Evolutionary conservation across 2,113 vertebrate genomes (phyloP).

Genomic region (Salvelinus alpinus): DNA sequence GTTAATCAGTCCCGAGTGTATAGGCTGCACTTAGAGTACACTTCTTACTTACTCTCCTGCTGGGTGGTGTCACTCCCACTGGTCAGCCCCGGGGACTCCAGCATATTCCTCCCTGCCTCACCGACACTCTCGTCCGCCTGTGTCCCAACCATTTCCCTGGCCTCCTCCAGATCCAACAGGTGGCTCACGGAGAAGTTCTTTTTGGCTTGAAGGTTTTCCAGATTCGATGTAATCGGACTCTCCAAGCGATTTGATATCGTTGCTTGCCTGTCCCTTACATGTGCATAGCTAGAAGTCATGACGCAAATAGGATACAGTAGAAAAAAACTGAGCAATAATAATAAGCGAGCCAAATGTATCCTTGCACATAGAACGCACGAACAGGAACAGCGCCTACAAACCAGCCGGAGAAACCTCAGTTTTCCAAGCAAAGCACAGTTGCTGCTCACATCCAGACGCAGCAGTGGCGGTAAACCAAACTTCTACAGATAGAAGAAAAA

Average conservation of each 20-base stretch:
- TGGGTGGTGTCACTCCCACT: constrained; percentile 97
- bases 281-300: constrained; percentile 96
- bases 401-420: constrained; percentile 12
- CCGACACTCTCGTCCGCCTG: constrained; percentile 88
- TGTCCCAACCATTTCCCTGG: constrained; percentile 88
- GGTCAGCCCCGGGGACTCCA: constrained; percentile 93
- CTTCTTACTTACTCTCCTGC: constrained; percentile 91
- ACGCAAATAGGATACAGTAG: constrained; percentile 61
- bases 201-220: constrained; percentile 93
- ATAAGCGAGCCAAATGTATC: constrained; percentile 49
- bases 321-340: constrained; percentile 15
- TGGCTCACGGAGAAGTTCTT: constrained; percentile 99
- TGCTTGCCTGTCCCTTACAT: constrained; percentile 91
- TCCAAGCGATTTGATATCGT: constrained; percentile 88
- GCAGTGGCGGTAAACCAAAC: constrained; percentile 11
- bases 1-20: constrained; percentile 18
- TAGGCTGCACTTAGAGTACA: constrained; percentile 17
- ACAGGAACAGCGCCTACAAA: constrained; percentile 42
- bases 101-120: constrained; percentile 87
- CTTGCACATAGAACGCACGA: constrained; percentile 43
- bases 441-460: constrained; percentile 39
- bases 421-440: constrained; percentile 31
- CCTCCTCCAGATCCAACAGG: constrained; percentile 97
- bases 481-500: constrained; percentile 21
- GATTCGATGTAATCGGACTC: constrained; percentile 83